Evolutionary conservation across 2,888 invertebrate species (phyloP).

Genomic region (Patella depressa): DNA sequence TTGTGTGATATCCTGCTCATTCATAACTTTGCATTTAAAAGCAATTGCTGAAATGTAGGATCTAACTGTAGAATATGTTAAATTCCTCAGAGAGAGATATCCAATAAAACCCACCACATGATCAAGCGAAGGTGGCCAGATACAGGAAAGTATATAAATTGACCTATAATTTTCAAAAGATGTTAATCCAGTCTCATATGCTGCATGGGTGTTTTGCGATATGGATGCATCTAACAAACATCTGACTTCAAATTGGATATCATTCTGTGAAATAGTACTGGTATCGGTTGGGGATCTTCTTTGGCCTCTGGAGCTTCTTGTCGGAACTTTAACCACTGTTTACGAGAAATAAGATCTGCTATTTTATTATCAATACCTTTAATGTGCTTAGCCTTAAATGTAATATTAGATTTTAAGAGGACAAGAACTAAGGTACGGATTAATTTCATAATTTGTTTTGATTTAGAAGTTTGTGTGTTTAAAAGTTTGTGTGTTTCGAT

Average conservation of each 20-base stretch:
- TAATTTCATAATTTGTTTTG: conserved; percentile 14
- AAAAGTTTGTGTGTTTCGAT: too few relatives aligned
- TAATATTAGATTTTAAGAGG: conserved; percentile 12
- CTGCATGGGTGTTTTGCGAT: background rate
- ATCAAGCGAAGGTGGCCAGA: background rate
- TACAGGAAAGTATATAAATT: background rate
- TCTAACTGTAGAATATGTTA: background rate
- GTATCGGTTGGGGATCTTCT: conserved; percentile 11
- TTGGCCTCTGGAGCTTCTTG: conserved; percentile 9
- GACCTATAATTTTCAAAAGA: background rate
- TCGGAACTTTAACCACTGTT: conserved; percentile 16
- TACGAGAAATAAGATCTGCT: conserved; percentile 27
- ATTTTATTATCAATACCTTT: background rate
- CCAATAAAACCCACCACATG: background rate
- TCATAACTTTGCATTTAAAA: background rate
- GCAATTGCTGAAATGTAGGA: background rate
- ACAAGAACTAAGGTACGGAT: conserved; percentile 18
- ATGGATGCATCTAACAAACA: background rate
- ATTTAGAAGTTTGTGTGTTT: conserved; percentile 20
- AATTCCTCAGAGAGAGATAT: background rate
- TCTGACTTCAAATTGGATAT: background rate
- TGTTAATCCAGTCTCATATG: background rate
- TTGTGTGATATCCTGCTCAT: background rate
- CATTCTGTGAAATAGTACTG: background rate
- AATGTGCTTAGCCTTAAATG: conserved; percentile 16